These are phyloP conservation scores for Acronicta alni DNA, from an alignment of 2,888 invertebrate genomes.

Conservation along the genomic window DNA sequence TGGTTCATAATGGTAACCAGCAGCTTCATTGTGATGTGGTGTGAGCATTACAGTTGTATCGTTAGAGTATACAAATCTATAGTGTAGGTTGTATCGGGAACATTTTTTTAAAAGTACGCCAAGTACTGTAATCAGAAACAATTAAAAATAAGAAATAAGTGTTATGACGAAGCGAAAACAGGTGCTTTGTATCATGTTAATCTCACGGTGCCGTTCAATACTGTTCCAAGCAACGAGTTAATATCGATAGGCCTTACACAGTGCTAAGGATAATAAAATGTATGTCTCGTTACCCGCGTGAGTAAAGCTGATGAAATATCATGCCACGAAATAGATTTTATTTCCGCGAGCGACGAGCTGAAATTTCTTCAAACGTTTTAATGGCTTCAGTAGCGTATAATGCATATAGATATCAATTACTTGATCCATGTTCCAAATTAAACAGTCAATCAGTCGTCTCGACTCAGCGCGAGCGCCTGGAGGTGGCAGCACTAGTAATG, in stretches of 20 bases:
- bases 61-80: too few relatives aligned
- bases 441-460: not conserved
- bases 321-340: too few relatives aligned
- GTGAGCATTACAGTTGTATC: too few relatives aligned
- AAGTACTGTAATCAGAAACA: too few relatives aligned
- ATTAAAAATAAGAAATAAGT: not conserved
- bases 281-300: not conserved
- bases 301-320: not conserved
- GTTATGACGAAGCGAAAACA: not conserved
- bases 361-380: too few relatives aligned
- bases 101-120: too few relatives aligned
- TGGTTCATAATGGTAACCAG: too few relatives aligned
- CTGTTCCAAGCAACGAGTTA: not conserved
- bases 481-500: slow-evolving; percentile 10
- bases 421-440: not conserved
- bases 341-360: too few relatives aligned
- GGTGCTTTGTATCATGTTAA: not conserved
- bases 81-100: too few relatives aligned
- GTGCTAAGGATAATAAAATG: too few relatives aligned
- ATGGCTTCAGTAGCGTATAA: too few relatives aligned
- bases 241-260: not conserved
- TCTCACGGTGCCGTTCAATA: not conserved
- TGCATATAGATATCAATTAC: not conserved
- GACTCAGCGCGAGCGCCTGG: slow-evolving; percentile 7
- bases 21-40: too few relatives aligned